Evolutionary conservation across 1,140 invertebrate species (phyloP).

Genomic region (Drosophila gunungcola): DNA sequence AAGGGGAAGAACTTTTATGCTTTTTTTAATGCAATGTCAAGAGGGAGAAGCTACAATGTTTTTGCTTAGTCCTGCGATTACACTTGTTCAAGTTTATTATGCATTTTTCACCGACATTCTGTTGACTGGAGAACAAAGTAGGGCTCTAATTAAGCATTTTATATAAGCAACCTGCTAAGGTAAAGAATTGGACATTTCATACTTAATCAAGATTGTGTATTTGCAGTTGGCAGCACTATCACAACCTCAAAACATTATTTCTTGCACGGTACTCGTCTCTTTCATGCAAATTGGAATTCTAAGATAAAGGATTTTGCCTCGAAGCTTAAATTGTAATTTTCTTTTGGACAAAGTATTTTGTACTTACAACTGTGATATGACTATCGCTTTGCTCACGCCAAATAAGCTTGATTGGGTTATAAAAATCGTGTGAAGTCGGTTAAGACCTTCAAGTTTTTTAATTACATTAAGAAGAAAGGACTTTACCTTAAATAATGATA

Average conservation of each 20-base stretch:
- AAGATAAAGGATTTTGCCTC: background rate
- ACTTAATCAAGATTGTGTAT: background rate
- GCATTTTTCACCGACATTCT: background rate
- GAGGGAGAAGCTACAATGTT: background rate
- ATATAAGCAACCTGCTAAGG: background rate
- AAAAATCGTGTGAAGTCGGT: too few species aligned
- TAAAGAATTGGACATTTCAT: background rate
- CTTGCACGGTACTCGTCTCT: background rate
- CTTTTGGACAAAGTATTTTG: background rate
- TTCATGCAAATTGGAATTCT: background rate
- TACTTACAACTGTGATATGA: too few species aligned
- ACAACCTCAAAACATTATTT: background rate
- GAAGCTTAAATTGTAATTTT: background rate
- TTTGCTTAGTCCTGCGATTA: constrained; percentile 1
- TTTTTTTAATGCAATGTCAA: constrained; percentile 3
- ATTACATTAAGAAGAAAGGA: too few species aligned
- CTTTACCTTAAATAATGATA: too few species aligned
- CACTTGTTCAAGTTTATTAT: background rate
- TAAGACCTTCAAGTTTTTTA: too few species aligned
- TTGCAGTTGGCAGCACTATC: background rate
- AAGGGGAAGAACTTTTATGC: constrained; percentile 6
- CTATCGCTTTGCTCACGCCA: too few species aligned
- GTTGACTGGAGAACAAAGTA: background rate
- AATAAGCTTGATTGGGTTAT: background rate
- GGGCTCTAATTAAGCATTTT: constrained; percentile 6